These are phyloP conservation scores for Myopa tessellatipennis DNA, from an alignment of 2,888 invertebrate genomes.

Conservation along the genomic window DNA sequence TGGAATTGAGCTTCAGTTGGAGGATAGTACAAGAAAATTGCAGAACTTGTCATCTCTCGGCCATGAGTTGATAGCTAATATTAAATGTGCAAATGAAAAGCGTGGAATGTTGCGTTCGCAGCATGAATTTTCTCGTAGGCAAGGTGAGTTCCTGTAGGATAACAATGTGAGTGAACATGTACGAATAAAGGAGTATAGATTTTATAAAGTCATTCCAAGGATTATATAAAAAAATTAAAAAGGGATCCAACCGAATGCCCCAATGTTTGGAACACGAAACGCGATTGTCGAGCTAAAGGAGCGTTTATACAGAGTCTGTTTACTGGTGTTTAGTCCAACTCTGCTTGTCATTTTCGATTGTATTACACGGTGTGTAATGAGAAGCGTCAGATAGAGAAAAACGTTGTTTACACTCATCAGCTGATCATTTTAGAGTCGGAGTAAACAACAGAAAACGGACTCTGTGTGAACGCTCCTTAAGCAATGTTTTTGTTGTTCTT, in stretches of 20 bases:
- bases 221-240: background rate
- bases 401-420: background rate
- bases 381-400: too few species aligned
- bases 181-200: background rate
- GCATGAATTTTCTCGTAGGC: constrained; percentile 69
- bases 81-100: constrained; percentile 80
- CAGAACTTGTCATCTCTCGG: constrained; percentile 76
- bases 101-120: constrained; percentile 75
- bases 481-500: too few species aligned
- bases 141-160: constrained; percentile 44
- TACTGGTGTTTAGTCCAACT: too few species aligned
- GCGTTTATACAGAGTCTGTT: too few species aligned
- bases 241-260: background rate
- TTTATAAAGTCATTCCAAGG: background rate
- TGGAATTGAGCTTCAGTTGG: constrained; percentile 75
- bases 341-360: too few species aligned
- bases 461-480: too few species aligned
- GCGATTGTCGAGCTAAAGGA: too few species aligned
- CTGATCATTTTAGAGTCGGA: background rate
- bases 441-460: background rate
- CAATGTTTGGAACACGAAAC: background rate
- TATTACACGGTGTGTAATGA: too few species aligned
- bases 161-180: background rate
- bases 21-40: constrained; percentile 74
- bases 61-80: constrained; percentile 80